Evolutionary conservation across 2,797 vertebrate species (phyloP), one percentile per base, ranked within the genome.

Genomic region (Enteromius radiatus): DNA sequence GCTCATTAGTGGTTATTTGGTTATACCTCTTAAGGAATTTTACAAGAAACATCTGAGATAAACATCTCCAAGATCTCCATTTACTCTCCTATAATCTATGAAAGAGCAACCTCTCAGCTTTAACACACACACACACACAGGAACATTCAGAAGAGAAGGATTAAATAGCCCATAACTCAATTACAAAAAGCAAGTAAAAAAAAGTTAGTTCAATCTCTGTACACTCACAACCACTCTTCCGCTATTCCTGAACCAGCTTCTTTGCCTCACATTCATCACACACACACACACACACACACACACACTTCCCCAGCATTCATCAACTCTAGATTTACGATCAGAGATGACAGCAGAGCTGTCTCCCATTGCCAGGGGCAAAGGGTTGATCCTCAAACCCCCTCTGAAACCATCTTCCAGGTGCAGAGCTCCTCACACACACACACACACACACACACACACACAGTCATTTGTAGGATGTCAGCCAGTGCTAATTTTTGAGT

Each of bases 361-460:
- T 76, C 70, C 41, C 76, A 85, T 78, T 15, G 23, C 75, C 76
- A 14, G 75, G 26, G 82, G 90, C 92, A 90, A 85, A 85, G 86
- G 89, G 91, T 89, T 14, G 89, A 61, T 78, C 87, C 78, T n/a
- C 81, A 85, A 86, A 86, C 87, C 86, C 78, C 70, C 52, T 81
- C 86, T 85, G 83, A 88, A 89, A 89, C 68, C 86, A 83, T 91
- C 80, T 90, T 91, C 94, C 95, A 95, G 94, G 94, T 95, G 94
- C 91, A 90, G 43, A 45, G 12, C 45, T 78, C 23, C 64, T 15
- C 59, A 69, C 28, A 52, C 67, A 73, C 49, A 54, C 59, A 63
- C 28, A 75, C 63, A 64, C 56, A 56, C 52, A 36, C 49, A 70
- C 64, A 82, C 73, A 75, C 41, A 79, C 31, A 64, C 70, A 64